Evolutionary conservation across 2,113 vertebrate genomes (phyloP), one percentile per base, ranked within the genome.

Genomic region (Poecile atricapillus): DNA sequence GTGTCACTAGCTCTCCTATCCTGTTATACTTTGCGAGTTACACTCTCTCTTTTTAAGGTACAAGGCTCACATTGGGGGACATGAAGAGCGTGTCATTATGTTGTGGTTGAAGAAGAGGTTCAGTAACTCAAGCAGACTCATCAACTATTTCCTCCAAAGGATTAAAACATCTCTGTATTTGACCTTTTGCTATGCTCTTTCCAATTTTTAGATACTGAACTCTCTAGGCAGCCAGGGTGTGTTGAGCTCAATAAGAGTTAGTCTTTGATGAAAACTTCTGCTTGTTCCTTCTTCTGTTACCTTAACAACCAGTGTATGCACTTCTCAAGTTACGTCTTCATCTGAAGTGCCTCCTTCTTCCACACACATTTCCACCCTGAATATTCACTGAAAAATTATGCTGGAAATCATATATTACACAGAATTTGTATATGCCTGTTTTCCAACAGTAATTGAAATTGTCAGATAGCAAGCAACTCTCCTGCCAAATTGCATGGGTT

Each of bases 221-320:
- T 62, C 20, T 59, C 35, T 39, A 65, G 33, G 60, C 21, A 76
- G 68, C 18, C 80, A 87, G 68, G 88, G 80, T 19, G 8, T 10
- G 3, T 43, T 49, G n/a, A 81, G 50, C 33, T 81, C 47, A 19
- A 49, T 23, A 31, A 90, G 37, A 81, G 82, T 67, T 70, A 44
- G 39, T 9, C 65, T 91, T 90, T 75, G 30, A 49, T 63, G 16
- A 87, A 91, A 77, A 50, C 70, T 82, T 94, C 28, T 90, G 5
- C 25, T 50, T 14, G 28, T 79, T 93, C 56, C 18, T 75, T 71
- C 56, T 75, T 67, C 73, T 93, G 53, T 90, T 95, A 76, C 70
- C 76, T 68, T 94, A 93, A 94, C 84, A 91, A 86, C 71, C 25
- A 89, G 19, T 68, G 41, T 19, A 15, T 70, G 65, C 37, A 77